Conservation (phyloP, 2,888 invertebrate genomes). For the Agrotis clavis region DNA sequence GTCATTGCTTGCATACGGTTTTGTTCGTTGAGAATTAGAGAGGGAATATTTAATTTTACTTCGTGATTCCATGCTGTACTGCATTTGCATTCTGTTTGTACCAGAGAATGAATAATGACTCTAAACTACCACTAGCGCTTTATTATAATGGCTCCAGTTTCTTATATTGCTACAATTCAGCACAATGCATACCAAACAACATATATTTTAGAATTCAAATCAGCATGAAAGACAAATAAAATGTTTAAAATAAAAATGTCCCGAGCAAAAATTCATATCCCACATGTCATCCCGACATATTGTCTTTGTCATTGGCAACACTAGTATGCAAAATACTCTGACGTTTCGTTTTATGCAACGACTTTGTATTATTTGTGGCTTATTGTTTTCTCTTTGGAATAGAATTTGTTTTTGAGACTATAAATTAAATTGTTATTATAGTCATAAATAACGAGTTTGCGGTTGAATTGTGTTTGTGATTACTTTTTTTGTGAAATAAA, state of each 20-base stretch:
- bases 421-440: slow-evolving; percentile 35
- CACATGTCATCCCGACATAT: slow-evolving; percentile 42
- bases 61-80: background rate
- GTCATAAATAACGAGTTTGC: slow-evolving; percentile 28
- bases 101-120: slow-evolving; percentile 3
- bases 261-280: slow-evolving; percentile 43
- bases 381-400: slow-evolving; percentile 41
- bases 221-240: slow-evolving; percentile 47
- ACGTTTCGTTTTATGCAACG: slow-evolving; percentile 43
- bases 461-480: slow-evolving; percentile 20
- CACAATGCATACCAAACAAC: background rate
- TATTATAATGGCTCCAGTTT: slow-evolving; percentile 23
- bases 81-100: slow-evolving; percentile 1
- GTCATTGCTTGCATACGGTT: slow-evolving; percentile 4
- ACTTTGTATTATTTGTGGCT: slow-evolving; percentile 46
- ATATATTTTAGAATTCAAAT: slow-evolving; percentile 33
- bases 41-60: background rate
- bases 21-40: slow-evolving; percentile 1
- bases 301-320: slow-evolving; percentile 51
- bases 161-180: slow-evolving; percentile 1
- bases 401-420: slow-evolving; percentile 27
- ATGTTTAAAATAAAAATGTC: slow-evolving; percentile 27
- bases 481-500: background rate
- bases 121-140: slow-evolving; percentile 16
- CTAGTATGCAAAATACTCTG: slow-evolving; percentile 54